Conservation (phyloP, 1,140 invertebrate genomes). For the Ips typographus region DNA sequence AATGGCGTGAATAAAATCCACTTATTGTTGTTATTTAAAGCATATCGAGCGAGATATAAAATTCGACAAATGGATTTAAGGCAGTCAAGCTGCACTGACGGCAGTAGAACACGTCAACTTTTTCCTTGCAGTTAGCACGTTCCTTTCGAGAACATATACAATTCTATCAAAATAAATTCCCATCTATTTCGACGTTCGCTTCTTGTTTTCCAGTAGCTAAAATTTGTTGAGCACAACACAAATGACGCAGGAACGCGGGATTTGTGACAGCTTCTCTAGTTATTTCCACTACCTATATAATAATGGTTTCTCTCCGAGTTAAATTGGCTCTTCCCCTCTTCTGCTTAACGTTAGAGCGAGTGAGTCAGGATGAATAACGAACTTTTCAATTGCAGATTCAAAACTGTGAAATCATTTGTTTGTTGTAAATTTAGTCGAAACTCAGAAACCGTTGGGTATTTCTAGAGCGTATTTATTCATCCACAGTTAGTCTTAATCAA, state of each 20-base stretch:
- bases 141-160: constrained; percentile 1
- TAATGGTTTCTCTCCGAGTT: not conserved
- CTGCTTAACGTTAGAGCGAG: too few species aligned
- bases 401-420: too few species aligned
- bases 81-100: not conserved
- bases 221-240: constrained; percentile 5
- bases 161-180: constrained; percentile 4
- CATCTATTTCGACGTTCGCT: constrained; percentile 1
- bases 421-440: too few species aligned
- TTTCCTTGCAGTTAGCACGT: constrained; percentile 1
- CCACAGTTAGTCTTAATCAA: constrained; percentile 21
- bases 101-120: not conserved
- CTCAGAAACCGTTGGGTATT: too few species aligned
- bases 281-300: constrained; percentile 2
- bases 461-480: constrained; percentile 10
- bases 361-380: too few species aligned
- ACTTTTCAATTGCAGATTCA: too few species aligned
- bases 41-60: too few species aligned
- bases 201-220: not conserved
- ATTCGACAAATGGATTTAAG: not conserved
- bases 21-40: too few species aligned
- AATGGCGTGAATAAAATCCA: too few species aligned
- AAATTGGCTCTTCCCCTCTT: constrained; percentile 3
- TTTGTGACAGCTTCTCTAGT: constrained; percentile 3
- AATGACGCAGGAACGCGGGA: not conserved